phyloP scores from a whole-genome alignment of 2,888 invertebrate genomes.

The Cephus spinipes region DNA sequence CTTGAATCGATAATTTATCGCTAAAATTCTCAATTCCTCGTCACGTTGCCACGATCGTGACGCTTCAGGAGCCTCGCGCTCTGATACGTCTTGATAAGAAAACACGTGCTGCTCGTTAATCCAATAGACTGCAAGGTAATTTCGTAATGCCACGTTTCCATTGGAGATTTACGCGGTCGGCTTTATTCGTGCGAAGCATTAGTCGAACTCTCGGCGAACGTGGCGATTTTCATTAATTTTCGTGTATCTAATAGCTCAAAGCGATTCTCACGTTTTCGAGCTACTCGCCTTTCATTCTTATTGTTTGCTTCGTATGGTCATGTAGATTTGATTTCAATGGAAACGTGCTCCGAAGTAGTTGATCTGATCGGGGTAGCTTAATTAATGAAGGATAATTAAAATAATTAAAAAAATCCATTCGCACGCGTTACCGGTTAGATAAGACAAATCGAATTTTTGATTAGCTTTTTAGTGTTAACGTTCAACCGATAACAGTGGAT shows the following conservation, averaged over 20 bases:
- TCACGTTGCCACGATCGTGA: neutral
- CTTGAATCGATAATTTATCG: neutral
- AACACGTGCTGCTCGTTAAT: neutral
- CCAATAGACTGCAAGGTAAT: neutral
- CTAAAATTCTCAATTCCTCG: neutral
- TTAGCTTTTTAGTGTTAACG: no score
- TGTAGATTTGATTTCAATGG: neutral
- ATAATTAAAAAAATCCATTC: neutral
- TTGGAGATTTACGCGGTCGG: neutral
- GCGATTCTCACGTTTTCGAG: no score
- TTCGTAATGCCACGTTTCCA: neutral
- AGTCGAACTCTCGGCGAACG: neutral
- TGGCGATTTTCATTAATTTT: neutral
- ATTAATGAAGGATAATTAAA: neutral
- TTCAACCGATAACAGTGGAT: no score
- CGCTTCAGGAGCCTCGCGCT: neutral
- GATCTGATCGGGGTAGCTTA: neutral
- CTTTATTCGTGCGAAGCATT: neutral
- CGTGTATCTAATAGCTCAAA: neutral
- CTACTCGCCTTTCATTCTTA: neutral
- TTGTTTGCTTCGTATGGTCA: neutral
- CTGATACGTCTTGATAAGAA: neutral
- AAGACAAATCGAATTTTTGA: no score
- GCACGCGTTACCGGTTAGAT: no score
- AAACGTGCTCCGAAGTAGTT: rapidly evolving